Conservation (phyloP, 2,113 vertebrate genomes). For the Entelurus aequoreus region DNA sequence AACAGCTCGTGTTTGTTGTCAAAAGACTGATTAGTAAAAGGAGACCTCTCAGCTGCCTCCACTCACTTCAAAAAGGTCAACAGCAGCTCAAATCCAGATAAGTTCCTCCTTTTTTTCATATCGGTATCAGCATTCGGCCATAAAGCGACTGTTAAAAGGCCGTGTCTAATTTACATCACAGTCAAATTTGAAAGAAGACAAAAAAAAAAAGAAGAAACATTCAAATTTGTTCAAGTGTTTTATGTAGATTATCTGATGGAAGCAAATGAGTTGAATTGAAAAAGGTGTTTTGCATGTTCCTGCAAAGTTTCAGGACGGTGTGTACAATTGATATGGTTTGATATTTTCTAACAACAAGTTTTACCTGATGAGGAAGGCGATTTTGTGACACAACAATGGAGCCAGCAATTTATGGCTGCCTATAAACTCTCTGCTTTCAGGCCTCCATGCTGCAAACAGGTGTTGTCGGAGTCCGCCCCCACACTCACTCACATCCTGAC, state of each 20-base stretch:
- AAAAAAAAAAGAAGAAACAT: conserved; percentile 5
- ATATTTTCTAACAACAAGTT: conserved; percentile 45
- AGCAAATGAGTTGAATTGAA: conserved; percentile 27
- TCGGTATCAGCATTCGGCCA: conserved; percentile 47
- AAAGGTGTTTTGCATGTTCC: conserved; percentile 31
- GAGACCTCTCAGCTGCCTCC: conserved; percentile 35
- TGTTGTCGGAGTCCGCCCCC: conserved; percentile 61
- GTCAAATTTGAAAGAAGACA: conserved; percentile 33
- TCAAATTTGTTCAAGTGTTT: conserved; percentile 31
- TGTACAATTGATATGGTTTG: conserved; percentile 37
- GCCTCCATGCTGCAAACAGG: conserved; percentile 65
- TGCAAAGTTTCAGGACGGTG: conserved; percentile 25
- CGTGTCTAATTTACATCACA: conserved; percentile 36
- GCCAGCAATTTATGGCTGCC: conserved; percentile 69
- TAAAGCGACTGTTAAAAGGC: conserved; percentile 38
- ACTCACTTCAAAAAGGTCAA: conserved; percentile 40
- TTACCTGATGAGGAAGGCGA: conserved; percentile 56
- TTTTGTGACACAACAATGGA: conserved; percentile 71
- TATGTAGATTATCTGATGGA: conserved; percentile 26
- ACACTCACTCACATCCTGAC: conserved; percentile 31
- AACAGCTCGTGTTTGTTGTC: conserved; percentile 66
- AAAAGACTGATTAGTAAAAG: conserved; percentile 43
- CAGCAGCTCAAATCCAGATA: conserved; percentile 51
- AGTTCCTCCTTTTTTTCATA: conserved; percentile 37
- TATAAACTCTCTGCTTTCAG: conserved; percentile 64